Evolutionary conservation across 2,113 vertebrate genomes (phyloP).

Genomic region (Zingel zingel): DNA sequence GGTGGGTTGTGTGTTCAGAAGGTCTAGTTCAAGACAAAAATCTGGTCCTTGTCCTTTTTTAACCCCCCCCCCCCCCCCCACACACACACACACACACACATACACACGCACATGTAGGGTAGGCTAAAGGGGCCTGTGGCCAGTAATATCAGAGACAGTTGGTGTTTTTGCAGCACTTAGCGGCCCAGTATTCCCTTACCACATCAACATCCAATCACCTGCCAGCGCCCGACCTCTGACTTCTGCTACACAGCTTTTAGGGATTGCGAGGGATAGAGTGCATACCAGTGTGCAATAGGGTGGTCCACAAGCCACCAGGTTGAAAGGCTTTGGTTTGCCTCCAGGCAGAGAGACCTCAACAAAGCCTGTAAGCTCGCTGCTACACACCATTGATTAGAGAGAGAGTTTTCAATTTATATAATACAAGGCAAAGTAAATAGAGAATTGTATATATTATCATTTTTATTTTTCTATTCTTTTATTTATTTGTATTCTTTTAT

Average conservation of each 20-base stretch:
- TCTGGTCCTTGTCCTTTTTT: conserved; percentile 73
- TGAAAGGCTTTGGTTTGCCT: conserved; percentile 64
- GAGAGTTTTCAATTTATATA: not conserved
- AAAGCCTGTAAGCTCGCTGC: conserved; percentile 57
- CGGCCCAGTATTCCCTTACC: conserved; percentile 78
- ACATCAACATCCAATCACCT: conserved; percentile 83
- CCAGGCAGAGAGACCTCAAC: conserved; percentile 61
- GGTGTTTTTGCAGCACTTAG: conserved; percentile 80
- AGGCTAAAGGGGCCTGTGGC: conserved; percentile 65
- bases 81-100: conserved; percentile 18
- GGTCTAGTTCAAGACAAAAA: conserved; percentile 77
- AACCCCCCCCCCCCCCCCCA: conserved; percentile 22
- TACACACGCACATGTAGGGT: conserved; percentile 31
- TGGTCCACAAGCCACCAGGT: conserved; percentile 59
- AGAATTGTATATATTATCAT: too few relatives aligned
- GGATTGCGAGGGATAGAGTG: conserved; percentile 62
- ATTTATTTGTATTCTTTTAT: too few relatives aligned
- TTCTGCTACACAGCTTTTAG: conserved; percentile 56
- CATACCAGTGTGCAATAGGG: conserved; percentile 71
- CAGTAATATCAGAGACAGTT: conserved; percentile 81
- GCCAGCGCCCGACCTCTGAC: conserved; percentile 77
- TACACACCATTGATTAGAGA: conserved; percentile 60
- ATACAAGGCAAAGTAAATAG: too few relatives aligned
- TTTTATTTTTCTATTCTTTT: too few relatives aligned
- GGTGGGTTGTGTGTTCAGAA: conserved; percentile 62